These are phyloP conservation scores for Heliconius eleuchia DNA, from an alignment of 1,140 invertebrate genomes.

Conservation along the genomic window DNA sequence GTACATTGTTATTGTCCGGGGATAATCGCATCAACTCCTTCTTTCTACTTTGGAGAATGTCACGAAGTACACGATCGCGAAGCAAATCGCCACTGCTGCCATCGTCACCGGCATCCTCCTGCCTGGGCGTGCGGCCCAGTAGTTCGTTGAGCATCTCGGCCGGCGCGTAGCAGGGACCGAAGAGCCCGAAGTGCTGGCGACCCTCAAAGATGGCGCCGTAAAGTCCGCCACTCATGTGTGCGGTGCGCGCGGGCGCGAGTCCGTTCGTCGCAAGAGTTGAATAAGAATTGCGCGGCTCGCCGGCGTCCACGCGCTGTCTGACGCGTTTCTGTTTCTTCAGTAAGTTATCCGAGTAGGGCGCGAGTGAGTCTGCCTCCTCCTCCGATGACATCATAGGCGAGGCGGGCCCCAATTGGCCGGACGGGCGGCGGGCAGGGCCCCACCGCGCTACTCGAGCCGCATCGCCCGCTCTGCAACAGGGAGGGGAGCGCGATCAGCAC, in stretches of 20 bases:
- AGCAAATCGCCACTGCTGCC: conserved; percentile 83
- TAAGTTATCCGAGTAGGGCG: conserved; percentile 94
- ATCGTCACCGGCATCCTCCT: conserved; percentile 83
- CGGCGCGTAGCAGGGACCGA: conserved; percentile 89
- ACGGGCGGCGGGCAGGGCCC: conserved; percentile 78
- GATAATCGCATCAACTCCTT: conserved; percentile 87
- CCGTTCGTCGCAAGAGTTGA: conserved; percentile 93
- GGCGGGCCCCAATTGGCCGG: conserved; percentile 85
- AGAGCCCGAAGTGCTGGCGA: conserved; percentile 89
- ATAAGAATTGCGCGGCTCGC: conserved; percentile 95
- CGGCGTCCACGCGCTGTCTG: conserved; percentile 96
- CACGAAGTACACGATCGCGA: conserved; percentile 90
- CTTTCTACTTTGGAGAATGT: conserved; percentile 91
- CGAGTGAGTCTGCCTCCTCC: conserved; percentile 94
- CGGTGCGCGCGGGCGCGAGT: conserved; percentile 90
- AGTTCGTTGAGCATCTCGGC: conserved; percentile 93
- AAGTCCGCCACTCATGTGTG: conserved; percentile 89
- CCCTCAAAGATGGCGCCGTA: conserved; percentile 90
- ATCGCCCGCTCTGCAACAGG: conserved; percentile 76
- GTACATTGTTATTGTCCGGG: conserved; percentile 82
- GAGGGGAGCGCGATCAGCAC: conserved; percentile 68
- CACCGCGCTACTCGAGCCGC: conserved; percentile 76
- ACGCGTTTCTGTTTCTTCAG: conserved; percentile 94
- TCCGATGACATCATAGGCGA: conserved; percentile 97
- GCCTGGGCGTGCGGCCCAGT: conserved; percentile 88